These are phyloP conservation scores for Haliclystus octoradiatus DNA, from an alignment of 30 jellyfish, hydroid and myxozoan species.

Conservation along the genomic window DNA sequence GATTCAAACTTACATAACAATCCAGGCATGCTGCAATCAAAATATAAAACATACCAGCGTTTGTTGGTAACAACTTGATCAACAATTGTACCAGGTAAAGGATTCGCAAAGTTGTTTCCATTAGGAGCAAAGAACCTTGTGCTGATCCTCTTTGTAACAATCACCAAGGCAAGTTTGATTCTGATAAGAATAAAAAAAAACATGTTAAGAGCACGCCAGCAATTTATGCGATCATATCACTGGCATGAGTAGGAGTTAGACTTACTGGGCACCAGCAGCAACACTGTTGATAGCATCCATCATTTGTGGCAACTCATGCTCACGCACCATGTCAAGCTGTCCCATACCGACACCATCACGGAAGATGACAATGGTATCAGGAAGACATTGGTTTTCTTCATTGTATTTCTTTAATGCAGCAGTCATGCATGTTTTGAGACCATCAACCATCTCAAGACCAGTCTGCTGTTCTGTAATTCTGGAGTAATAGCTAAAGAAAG, in stretches of 20 bases:
- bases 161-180: constrained; percentile 86
- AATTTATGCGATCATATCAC: background rate
- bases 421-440: constrained; percentile 77
- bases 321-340: constrained; percentile 62
- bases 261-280: constrained; percentile 58
- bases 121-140: constrained; percentile 53
- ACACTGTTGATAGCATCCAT: constrained; percentile 32
- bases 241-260: background rate
- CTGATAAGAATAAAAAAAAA: background rate
- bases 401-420: constrained; percentile 77
- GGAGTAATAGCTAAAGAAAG: constrained; percentile 43
- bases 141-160: constrained; percentile 85
- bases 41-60: constrained; percentile 51
- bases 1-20: no score
- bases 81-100: constrained; percentile 95
- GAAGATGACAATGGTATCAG: constrained; percentile 82
- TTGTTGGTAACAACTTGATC: constrained; percentile 77
- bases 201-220: no score
- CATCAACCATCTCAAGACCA: constrained; percentile 73
- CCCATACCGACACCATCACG: constrained; percentile 99
- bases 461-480: constrained; percentile 60
- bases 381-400: constrained; percentile 62
- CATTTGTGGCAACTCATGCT: constrained; percentile 83
- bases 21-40: no score
- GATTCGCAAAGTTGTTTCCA: constrained; percentile 61